phyloP scores from a whole-genome alignment of 2,888 invertebrate genomes.

The Calameuta idolon region DNA sequence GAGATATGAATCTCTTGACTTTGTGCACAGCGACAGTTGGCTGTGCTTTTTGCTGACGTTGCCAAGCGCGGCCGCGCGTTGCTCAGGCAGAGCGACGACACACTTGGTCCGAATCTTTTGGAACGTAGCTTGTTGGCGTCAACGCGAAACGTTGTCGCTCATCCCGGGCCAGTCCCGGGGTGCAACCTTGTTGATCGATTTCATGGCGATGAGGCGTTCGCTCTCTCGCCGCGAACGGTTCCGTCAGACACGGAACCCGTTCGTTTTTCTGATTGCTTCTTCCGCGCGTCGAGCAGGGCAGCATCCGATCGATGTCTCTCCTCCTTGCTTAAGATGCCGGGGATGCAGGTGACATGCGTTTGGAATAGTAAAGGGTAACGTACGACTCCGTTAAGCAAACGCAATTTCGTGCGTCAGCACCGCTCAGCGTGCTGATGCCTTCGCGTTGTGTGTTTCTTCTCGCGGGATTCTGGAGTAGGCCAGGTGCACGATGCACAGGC shows the following conservation, averaged over 20 bases:
- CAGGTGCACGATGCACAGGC: neutral
- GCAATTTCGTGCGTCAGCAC: neutral
- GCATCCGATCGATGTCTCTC: neutral
- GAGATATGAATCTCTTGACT: constrained; percentile 65
- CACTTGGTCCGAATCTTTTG: constrained; percentile 36
- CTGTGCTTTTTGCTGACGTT: constrained; percentile 45
- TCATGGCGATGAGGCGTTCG: neutral
- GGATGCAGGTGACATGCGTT: neutral
- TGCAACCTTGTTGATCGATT: constrained; percentile 32
- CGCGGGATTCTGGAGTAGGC: neutral
- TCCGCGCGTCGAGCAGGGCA: neutral
- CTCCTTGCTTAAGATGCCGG: neutral
- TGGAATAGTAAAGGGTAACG: neutral
- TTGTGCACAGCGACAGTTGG: constrained; percentile 47
- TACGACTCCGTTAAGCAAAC: neutral
- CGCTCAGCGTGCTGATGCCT: neutral
- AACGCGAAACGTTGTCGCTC: constrained; percentile 59
- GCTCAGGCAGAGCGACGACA: constrained; percentile 20
- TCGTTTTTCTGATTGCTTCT: constrained; percentile 28
- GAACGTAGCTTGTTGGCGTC: constrained; percentile 58
- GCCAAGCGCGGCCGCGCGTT: constrained; percentile 31
- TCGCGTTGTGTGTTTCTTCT: neutral
- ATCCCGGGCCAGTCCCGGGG: constrained; percentile 31
- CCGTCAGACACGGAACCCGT: constrained; percentile 9
- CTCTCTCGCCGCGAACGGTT: neutral